phyloP scores from a whole-genome alignment of 2,797 vertebrate genomes.

The Pelodytes ibericus region DNA sequence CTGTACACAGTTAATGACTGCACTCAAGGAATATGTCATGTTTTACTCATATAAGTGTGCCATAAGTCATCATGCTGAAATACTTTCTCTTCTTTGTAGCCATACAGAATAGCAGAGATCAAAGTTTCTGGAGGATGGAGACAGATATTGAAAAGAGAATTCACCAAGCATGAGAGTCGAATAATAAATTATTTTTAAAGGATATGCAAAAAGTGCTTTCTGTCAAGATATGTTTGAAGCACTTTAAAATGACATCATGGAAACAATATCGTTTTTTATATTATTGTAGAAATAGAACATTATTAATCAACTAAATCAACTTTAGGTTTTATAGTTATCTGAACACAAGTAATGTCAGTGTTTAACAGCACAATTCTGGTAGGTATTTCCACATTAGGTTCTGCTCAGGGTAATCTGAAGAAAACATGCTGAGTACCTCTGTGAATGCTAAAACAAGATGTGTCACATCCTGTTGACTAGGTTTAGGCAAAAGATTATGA shows the following conservation, averaged over 20 bases:
- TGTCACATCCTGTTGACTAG: slow-evolving; percentile 37
- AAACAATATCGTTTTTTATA: background rate
- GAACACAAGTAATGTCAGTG: background rate
- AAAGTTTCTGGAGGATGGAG: too few relatives aligned
- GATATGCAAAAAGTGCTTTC: background rate
- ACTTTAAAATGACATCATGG: background rate
- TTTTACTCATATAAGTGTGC: too few relatives aligned
- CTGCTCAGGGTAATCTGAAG: background rate
- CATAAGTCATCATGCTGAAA: too few relatives aligned
- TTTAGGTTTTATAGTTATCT: background rate
- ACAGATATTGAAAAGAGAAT: too few relatives aligned
- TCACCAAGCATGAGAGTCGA: too few relatives aligned
- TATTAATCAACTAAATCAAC: background rate
- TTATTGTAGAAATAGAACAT: background rate
- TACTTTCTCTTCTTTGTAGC: too few relatives aligned
- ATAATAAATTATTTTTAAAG: too few relatives aligned
- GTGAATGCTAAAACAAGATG: slow-evolving; percentile 6
- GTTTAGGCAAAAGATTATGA: slow-evolving; percentile 20
- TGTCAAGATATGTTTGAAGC: background rate
- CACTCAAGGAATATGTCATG: too few relatives aligned
- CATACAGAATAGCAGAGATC: too few relatives aligned
- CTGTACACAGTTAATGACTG: too few relatives aligned
- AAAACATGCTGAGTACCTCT: slow-evolving; percentile 13
- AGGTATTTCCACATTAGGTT: background rate
- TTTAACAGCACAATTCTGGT: background rate